These are phyloP conservation scores for Meloidogyne chitwoodi DNA, from an alignment of 1,140 invertebrate species.

Conservation along the genomic window DNA sequence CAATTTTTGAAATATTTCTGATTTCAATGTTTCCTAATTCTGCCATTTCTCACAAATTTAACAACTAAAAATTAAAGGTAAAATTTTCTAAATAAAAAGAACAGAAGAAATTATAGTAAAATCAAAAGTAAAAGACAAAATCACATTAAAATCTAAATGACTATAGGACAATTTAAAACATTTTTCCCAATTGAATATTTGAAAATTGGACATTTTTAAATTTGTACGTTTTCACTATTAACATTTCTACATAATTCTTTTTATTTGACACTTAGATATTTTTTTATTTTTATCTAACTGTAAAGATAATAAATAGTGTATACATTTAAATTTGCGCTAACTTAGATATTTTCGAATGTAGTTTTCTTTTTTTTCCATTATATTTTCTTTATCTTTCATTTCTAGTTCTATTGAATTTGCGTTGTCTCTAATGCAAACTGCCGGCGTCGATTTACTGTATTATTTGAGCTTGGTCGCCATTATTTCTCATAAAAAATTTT, in stretches of 20 bases:
- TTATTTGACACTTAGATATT: not conserved
- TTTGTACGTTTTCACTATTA: not conserved
- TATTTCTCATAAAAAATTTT: not conserved
- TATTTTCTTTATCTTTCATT: not conserved
- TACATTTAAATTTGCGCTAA: not conserved
- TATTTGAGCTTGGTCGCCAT: not conserved
- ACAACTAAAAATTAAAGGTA: too few species aligned
- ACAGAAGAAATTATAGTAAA: too few species aligned
- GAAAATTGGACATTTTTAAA: not conserved
- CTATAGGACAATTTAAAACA: not conserved
- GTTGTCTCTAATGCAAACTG: not conserved
- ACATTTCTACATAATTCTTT: not conserved
- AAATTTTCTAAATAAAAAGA: too few species aligned
- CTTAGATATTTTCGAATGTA: not conserved
- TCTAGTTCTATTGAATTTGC: not conserved
- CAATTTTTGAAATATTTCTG: constrained; percentile 40
- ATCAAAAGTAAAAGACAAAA: too few species aligned
- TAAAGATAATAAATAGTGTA: not conserved
- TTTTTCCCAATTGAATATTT: not conserved
- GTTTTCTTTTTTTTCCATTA: not conserved
- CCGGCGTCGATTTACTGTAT: not conserved
- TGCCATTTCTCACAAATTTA: constrained; percentile 9
- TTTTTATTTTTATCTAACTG: not conserved
- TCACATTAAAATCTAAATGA: too few species aligned
- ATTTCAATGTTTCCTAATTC: constrained; percentile 43